Percentiles rank a stretch among this genome's conserved stretches.
phyloP scores from a whole-genome alignment of 2,113 vertebrate genomes.

The Toxotes chatareus region DNA sequence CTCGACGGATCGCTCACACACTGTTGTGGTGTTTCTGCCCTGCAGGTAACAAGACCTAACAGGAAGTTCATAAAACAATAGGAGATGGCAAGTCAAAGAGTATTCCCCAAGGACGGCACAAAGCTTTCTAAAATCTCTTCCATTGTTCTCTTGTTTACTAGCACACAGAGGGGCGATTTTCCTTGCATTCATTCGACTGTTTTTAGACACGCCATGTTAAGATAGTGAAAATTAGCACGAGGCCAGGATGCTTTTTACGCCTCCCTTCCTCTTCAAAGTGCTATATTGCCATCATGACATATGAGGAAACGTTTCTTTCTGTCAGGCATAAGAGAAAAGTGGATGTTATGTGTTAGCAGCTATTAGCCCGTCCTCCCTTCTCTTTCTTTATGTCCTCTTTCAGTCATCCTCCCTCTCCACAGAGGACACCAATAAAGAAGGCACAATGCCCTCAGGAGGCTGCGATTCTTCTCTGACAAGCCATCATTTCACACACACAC shows the following conservation, averaged over 20 bases:
- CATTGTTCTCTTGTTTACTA: neutral
- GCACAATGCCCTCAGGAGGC: slow-evolving; percentile 47
- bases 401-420: slow-evolving; percentile 12
- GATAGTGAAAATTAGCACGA: neutral
- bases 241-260: neutral
- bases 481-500: slow-evolving; percentile 33
- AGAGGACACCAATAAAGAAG: slow-evolving; percentile 51
- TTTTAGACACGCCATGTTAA: neutral
- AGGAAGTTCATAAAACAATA: slow-evolving; percentile 21
- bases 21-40: neutral
- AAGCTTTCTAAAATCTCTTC: neutral
- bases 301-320: neutral
- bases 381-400: slow-evolving; percentile 15
- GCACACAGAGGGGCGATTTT: neutral
- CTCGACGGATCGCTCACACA: neutral
- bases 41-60: slow-evolving; percentile 6
- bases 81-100: neutral
- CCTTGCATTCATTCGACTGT: neutral
- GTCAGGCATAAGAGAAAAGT: neutral
- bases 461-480: slow-evolving; percentile 52
- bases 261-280: neutral
- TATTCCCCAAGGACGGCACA: neutral
- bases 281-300: neutral
- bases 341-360: slow-evolving; percentile 43
- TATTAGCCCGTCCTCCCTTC: slow-evolving; percentile 56